A percentile compares a stretch with the other conserved stretches of the same genome.
These are phyloP conservation scores for Seriola quinqueradiata DNA, from an alignment of 2,113 vertebrate species.

Conservation along the genomic window DNA sequence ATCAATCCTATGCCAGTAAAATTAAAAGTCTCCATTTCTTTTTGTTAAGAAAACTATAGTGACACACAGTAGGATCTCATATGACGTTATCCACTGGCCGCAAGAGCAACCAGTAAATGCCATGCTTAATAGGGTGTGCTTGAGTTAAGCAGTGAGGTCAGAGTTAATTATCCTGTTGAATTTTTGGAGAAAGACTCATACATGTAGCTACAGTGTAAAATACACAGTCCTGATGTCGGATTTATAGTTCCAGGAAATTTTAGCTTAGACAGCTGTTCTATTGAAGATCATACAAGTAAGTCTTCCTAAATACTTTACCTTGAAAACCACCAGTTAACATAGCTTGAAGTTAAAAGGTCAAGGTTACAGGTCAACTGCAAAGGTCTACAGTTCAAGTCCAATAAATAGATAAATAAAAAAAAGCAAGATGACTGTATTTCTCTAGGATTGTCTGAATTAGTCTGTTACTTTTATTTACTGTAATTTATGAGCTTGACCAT, in stretches of 20 bases:
- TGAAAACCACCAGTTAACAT: background rate
- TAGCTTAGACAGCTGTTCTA: background rate
- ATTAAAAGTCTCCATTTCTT: slow-evolving; percentile 14
- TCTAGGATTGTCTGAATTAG: slow-evolving; percentile 13
- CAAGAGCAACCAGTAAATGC: slow-evolving; percentile 8
- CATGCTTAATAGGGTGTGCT: background rate
- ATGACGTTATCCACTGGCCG: slow-evolving; percentile 18
- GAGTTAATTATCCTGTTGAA: slow-evolving; percentile 28
- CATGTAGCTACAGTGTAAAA: background rate
- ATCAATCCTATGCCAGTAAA: background rate
- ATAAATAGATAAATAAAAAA: background rate
- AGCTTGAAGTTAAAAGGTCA: slow-evolving; percentile 42
- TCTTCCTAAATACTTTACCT: background rate
- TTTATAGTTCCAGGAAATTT: background rate
- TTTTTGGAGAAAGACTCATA: slow-evolving; percentile 7
- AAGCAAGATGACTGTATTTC: slow-evolving; percentile 7
- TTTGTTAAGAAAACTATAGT: slow-evolving; percentile 22
- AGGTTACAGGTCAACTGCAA: slow-evolving; percentile 19
- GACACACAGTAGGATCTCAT: background rate
- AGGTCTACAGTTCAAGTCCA: slow-evolving; percentile 50
- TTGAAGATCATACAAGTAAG: slow-evolving; percentile 3
- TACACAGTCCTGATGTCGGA: background rate
- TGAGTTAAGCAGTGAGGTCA: slow-evolving; percentile 29
- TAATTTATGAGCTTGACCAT: background rate
- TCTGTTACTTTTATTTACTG: slow-evolving; percentile 12